phyloP scores from a whole-genome alignment of 2,113 vertebrate species.

The Pampusana beccarii region DNA sequence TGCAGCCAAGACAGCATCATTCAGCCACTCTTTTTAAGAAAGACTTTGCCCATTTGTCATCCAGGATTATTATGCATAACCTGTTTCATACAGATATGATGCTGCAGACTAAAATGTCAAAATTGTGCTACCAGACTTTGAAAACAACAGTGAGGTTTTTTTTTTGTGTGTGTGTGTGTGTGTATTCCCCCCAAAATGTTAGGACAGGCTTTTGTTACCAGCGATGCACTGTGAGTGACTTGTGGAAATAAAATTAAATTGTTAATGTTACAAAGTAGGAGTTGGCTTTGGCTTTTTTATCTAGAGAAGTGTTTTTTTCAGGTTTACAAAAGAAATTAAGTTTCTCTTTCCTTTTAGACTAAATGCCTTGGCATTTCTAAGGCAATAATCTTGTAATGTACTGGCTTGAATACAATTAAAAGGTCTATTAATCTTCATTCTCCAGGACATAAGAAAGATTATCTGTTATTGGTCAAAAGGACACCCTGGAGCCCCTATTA shows the following conservation, averaged over 20 bases:
- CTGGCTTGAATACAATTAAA: conserved; percentile 21
- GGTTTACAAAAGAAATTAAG: not conserved
- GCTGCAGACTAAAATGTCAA: conserved; percentile 11
- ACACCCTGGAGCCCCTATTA: not conserved
- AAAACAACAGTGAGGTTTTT: not conserved
- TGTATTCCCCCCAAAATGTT: not conserved
- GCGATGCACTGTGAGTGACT: not conserved
- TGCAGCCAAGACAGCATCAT: not conserved
- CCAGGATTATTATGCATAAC: conserved; percentile 48
- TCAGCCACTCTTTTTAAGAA: conserved; percentile 39
- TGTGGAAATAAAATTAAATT: not conserved
- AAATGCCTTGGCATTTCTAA: not conserved
- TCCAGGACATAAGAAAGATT: conserved; percentile 13
- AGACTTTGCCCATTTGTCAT: conserved; percentile 23
- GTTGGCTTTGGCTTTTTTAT: not conserved
- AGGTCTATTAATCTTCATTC: conserved; percentile 37
- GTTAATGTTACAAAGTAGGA: not conserved
- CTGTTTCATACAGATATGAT: not conserved
- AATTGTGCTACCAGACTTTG: not conserved
- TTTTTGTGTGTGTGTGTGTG: too few species aligned
- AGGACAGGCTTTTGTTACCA: not conserved
- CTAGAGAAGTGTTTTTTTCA: not conserved
- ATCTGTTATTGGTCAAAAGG: not conserved
- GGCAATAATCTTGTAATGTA: not conserved
- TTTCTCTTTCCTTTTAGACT: not conserved